Base-by-base conservation (phyloP, 1,140 invertebrate species). In the Batillaria attramentaria region DNA sequence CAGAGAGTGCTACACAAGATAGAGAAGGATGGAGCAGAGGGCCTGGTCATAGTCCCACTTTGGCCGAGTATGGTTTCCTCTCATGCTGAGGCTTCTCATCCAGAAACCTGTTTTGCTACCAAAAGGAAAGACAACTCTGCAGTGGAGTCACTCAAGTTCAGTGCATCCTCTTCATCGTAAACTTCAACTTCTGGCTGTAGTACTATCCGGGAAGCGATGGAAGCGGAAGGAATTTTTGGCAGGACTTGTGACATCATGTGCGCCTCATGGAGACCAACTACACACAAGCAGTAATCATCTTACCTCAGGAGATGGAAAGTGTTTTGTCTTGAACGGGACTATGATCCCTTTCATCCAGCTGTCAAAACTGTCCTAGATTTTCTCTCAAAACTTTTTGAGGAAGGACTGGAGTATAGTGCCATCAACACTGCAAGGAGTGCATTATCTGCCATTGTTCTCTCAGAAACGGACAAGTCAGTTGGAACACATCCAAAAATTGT, bases 161-260 rank as follows among this genome's bases (percentile, higher is more conserved):
- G 39, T 20, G 6, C 69, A 72, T 43, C 69, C 69, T 43, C 69
- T 72, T 1, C 46, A 72, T 37, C 41, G 28, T 18, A 8, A 43
- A n/a, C 20, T 72, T 33, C 69, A 72, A 37, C 35, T 72, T 20
- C 31, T 72, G 20, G 69, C 69, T 37, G 31, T 33, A 31, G 10
- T 18, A 37, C 43, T 41, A 41, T 43, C 69, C 2, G 69, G 39
- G 10, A 72, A 72, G 69, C 69, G 13, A 13, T 72, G 24, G 4
- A 72, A 0, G 69, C 69, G 6, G 6, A 16, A 72, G 77, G 79
- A 72, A 50, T 81, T 68, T 65, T 72, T 76, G 37, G 76, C 50
- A 13, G 69, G 42, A 46, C 82, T 79, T 41, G 35, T 35, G 28
- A 79, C 16, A 81, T 81, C 41, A 76, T 81, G 8, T 24, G 73